Evolutionary conservation across 2,797 vertebrate genomes (phyloP), one percentile per base, ranked within the genome.

Genomic region (Rhinatrema bivittatum): DNA sequence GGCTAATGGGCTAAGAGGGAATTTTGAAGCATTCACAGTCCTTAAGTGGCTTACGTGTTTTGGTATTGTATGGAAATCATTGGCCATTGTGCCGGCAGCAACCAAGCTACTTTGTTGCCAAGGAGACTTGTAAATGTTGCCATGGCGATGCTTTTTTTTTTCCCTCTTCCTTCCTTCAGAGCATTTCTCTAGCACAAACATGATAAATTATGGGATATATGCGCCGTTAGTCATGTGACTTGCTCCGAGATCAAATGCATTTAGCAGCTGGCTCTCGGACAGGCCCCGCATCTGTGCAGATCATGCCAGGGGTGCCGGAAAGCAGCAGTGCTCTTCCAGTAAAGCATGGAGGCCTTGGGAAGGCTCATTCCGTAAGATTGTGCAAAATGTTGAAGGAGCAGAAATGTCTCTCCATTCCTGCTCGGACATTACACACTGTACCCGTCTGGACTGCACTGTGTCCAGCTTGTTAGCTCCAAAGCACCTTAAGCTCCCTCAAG

Each of bases 81-180:
- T 26, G 62, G 70, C 55, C 45, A 36, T 58, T 56, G 56, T 32
- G 60, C 53, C 53, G 54, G 47, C 41, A 60, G 52, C 49, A 23
- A 7, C 4, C 45, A 68, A 65, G 65, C 66, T 63, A 64, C 67
- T 76, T 65, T 65, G 78, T 85, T 83, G 75, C 74, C 71, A 74
- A 41, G 64, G 78, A 70, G 74, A 76, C 72, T 65, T 70, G 58
- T 80, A 71, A 78, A 68, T 65, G 83, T 91, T 90, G 70, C 85
- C 70, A 80, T 87, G 84, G 76, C 25, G 21, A 84, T 75, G 53
- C 58, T 62, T 67, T 64, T 74, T n/a, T n/a, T n/a, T n/a, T n/a
- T n/a, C n/a, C n/a, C n/a, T n/a, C n/a, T n/a, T n/a, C n/a, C n/a
- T n/a, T n/a, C n/a, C n/a, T n/a, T 42, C 41, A 44, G 71, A 73